A percentile compares a stretch with the other conserved stretches of the same genome.
Evolutionary conservation across 2,888 invertebrate species (phyloP).

Genomic region (Cheilosia variabilis): DNA sequence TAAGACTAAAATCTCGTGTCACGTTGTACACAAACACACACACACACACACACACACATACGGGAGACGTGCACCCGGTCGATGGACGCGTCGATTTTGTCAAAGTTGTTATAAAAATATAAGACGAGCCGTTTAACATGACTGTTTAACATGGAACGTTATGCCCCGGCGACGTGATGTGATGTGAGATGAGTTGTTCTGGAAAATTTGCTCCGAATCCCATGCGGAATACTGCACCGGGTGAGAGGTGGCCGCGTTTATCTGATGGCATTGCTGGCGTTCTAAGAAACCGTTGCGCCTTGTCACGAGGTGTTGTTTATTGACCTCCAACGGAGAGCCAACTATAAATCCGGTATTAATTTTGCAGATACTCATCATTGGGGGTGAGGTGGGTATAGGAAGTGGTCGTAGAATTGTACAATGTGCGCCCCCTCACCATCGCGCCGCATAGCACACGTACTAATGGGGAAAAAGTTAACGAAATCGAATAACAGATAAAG

Average conservation of each 20-base stretch:
- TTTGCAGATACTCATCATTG: constrained; percentile 65
- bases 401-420: background rate
- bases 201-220: constrained; percentile 62
- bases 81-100: constrained; percentile 50
- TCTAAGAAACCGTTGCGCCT: constrained; percentile 68
- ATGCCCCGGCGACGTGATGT: constrained; percentile 57
- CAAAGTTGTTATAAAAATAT: constrained; percentile 73
- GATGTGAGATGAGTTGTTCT: constrained; percentile 70
- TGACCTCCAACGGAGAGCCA: constrained; percentile 75
- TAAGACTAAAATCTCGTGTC: constrained; percentile 78
- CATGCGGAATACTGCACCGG: constrained; percentile 12
- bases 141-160: constrained; percentile 73
- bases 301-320: constrained; percentile 75
- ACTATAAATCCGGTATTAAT: constrained; percentile 75
- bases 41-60: background rate
- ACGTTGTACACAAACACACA: constrained; percentile 66
- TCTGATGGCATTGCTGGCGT: constrained; percentile 71
- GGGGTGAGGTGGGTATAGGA: background rate
- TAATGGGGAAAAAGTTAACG: constrained; percentile 71
- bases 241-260: constrained; percentile 55
- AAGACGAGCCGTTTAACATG: constrained; percentile 74
- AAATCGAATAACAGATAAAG: constrained; percentile 75
- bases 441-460: constrained; percentile 52
- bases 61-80: background rate
- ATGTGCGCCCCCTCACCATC: background rate